Conservation (phyloP, 2,888 invertebrate species). For the Trissolcus brochymenae region DNA sequence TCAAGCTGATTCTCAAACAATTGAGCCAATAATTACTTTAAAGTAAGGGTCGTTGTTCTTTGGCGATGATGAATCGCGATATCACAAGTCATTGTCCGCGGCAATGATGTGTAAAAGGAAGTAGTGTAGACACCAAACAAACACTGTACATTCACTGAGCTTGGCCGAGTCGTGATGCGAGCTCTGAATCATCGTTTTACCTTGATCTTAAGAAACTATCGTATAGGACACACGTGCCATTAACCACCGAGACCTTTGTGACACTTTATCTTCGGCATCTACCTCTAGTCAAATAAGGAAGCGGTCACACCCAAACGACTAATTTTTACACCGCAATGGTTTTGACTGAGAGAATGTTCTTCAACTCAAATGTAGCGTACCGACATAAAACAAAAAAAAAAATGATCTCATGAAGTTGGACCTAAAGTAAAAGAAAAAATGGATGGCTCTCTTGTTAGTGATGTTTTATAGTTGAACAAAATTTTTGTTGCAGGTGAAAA, state of each 20-base stretch:
- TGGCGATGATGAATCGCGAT: slow-evolving; percentile 30
- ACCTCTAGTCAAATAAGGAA: slow-evolving; percentile 24
- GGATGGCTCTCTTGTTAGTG: no score
- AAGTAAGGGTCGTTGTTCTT: slow-evolving; percentile 22
- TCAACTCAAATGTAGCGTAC: no score
- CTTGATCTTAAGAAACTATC: slow-evolving; percentile 42
- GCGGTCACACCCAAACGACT: slow-evolving; percentile 1
- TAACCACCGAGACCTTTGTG: slow-evolving; percentile 17
- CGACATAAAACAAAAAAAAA: background rate
- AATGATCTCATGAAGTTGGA: background rate
- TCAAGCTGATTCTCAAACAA: background rate
- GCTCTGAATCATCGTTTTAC: slow-evolving; percentile 43
- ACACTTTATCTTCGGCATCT: slow-evolving; percentile 9
- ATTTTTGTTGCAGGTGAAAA: slow-evolving; percentile 33
- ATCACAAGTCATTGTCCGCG: slow-evolving; percentile 41
- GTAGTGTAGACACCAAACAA: slow-evolving; percentile 33
- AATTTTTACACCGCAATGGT: no score
- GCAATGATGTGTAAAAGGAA: slow-evolving; percentile 49
- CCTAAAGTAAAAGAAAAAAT: background rate
- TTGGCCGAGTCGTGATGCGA: slow-evolving; percentile 10
- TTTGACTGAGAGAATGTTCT: no score
- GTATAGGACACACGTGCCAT: slow-evolving; percentile 23
- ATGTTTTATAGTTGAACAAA: no score
- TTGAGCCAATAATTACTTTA: slow-evolving; percentile 14
- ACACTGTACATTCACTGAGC: slow-evolving; percentile 1